These are phyloP conservation scores for Augochlora pura DNA, from an alignment of 1,140 invertebrate genomes.

Conservation along the genomic window DNA sequence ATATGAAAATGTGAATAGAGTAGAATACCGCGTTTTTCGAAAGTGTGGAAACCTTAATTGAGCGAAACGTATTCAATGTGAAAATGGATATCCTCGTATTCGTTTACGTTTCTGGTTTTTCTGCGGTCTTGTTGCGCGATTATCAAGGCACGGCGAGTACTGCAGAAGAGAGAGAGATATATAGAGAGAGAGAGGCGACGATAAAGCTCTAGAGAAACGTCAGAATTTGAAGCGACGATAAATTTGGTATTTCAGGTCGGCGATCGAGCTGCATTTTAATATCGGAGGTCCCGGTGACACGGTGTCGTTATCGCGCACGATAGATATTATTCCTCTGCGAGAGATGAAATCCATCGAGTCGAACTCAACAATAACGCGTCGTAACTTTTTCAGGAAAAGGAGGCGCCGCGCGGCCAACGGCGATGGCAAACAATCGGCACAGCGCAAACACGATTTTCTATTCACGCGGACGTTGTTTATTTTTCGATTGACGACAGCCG, in stretches of 20 bases:
- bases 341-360: not conserved
- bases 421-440: not conserved
- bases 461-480: not conserved
- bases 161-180: not conserved
- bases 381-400: not conserved
- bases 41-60: no score
- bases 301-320: no score
- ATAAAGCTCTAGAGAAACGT: no score
- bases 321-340: not conserved
- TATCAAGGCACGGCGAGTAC: not conserved
- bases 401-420: no score
- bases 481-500: not conserved
- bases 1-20: no score
- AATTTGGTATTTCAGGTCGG: no score
- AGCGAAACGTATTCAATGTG: not conserved
- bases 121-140: not conserved
- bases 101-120: not conserved
- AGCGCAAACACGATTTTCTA: not conserved
- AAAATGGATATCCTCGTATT: not conserved
- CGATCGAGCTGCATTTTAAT: no score
- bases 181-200: not conserved
- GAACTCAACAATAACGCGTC: not conserved
- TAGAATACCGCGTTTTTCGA: no score
- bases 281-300: no score
- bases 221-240: no score